Percentiles rank a stretch among this genome's conserved stretches.
Conservation (phyloP, 2,888 invertebrate species). For the Euproctis similis region DNA sequence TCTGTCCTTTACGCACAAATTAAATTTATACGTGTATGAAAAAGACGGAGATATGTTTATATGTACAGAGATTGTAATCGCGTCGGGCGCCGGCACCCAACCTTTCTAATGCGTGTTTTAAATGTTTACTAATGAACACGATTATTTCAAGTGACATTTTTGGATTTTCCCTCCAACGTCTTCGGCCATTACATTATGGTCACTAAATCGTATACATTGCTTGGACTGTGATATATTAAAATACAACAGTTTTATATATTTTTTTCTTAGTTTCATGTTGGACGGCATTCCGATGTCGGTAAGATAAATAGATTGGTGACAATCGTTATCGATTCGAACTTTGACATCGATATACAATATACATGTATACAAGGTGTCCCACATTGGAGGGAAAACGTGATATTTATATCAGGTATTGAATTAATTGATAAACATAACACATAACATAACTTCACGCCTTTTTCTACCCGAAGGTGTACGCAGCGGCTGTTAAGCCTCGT, state of each 20-base stretch:
- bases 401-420: no score
- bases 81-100: conserved; percentile 66
- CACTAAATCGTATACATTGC: conserved; percentile 11
- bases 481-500: no score
- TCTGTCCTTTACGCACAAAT: conserved; percentile 29
- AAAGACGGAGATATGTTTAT: conserved; percentile 41
- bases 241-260: conserved; percentile 26
- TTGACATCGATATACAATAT: conserved; percentile 31
- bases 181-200: conserved; percentile 24
- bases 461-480: no score
- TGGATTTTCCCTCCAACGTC: conserved; percentile 63
- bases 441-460: no score
- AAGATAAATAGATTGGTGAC: conserved; percentile 25
- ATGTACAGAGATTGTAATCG: conserved; percentile 50
- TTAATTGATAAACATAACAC: no score
- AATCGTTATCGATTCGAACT: conserved; percentile 26
- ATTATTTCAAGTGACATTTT: conserved; percentile 74
- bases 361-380: no score
- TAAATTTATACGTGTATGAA: conserved; percentile 17
- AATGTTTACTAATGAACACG: conserved; percentile 74
- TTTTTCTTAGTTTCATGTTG: conserved; percentile 16
- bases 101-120: conserved; percentile 69
- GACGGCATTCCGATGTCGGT: conserved; percentile 24
- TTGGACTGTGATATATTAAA: conserved; percentile 18
- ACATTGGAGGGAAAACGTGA: no score